phyloP scores from a whole-genome alignment of 2,888 invertebrate species.

The Ophraella communa region DNA sequence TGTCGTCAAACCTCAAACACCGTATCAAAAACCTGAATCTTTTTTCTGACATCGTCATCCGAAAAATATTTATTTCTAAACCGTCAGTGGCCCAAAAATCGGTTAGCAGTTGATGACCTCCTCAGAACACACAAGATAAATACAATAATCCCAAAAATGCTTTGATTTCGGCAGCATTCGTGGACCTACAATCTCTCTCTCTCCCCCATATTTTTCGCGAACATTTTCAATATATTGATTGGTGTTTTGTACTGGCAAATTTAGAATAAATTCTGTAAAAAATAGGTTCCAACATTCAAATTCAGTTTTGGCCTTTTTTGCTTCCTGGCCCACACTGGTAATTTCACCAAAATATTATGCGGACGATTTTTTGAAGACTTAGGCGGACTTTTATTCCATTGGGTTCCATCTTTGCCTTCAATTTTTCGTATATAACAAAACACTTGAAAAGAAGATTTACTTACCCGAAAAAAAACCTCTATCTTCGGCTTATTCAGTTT shows the following conservation, averaged over 20 bases:
- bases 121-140: conserved; percentile 38
- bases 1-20: conserved; percentile 22
- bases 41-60: conserved; percentile 31
- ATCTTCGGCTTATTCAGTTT: no score
- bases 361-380: conserved; percentile 19
- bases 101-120: conserved; percentile 11
- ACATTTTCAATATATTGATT: conserved; percentile 38
- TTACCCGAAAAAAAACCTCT: no score
- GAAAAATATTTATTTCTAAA: no score
- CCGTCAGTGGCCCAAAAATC: conserved; percentile 33
- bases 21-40: conserved; percentile 20
- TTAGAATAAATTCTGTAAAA: conserved; percentile 1
- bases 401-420: conserved; percentile 5
- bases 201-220: conserved; percentile 31
- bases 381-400: conserved; percentile 24
- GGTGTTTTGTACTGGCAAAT: conserved; percentile 28
- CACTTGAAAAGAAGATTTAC: no score
- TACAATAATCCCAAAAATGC: conserved; percentile 45
- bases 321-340: conserved; percentile 19
- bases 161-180: conserved; percentile 41
- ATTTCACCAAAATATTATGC: conserved; percentile 27
- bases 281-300: conserved; percentile 15
- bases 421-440: no score
- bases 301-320: conserved; percentile 6
- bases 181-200: conserved; percentile 35